phyloP scores from a whole-genome alignment of 2,113 vertebrate genomes.

The Oncorhynchus tshawytscha region DNA sequence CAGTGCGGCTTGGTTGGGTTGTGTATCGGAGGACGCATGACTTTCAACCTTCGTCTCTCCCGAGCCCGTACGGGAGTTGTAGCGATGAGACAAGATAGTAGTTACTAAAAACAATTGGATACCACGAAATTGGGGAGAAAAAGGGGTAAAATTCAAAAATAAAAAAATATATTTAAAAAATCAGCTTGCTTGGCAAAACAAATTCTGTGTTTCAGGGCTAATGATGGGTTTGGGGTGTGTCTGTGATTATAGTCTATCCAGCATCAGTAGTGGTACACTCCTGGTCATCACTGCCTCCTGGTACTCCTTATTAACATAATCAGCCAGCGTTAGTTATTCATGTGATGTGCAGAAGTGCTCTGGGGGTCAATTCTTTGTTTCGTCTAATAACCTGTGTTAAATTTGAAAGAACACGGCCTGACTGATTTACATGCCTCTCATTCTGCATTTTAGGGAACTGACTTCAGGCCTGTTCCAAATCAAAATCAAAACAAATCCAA shows the following conservation, averaged over 20 bases:
- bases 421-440: conserved; percentile 77
- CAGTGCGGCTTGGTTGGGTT: too few species aligned
- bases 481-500: neutral
- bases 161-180: conserved; percentile 57
- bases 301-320: conserved; percentile 78
- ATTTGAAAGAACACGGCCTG: conserved; percentile 78
- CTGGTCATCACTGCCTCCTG: conserved; percentile 67
- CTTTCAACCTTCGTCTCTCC: too few species aligned
- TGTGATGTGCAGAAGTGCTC: conserved; percentile 72
- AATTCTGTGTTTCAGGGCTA: conserved; percentile 60
- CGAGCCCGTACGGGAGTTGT: too few species aligned
- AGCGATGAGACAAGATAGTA: too few species aligned
- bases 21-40: too few species aligned
- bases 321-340: conserved; percentile 79
- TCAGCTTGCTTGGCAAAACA: conserved; percentile 53
- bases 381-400: conserved; percentile 82
- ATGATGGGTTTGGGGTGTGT: conserved; percentile 66
- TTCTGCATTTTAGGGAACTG: conserved; percentile 63
- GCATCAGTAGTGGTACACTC: conserved; percentile 55
- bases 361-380: conserved; percentile 76
- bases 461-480: conserved; percentile 55
- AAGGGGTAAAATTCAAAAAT: conserved; percentile 40
- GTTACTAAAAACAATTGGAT: too few species aligned
- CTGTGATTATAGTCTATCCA: conserved; percentile 69
- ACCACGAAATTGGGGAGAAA: too few species aligned